Percentiles rank a stretch among this genome's conserved stretches.
Conservation (phyloP, 2,113 vertebrate species). For the Tragelaphus imberbis region DNA sequence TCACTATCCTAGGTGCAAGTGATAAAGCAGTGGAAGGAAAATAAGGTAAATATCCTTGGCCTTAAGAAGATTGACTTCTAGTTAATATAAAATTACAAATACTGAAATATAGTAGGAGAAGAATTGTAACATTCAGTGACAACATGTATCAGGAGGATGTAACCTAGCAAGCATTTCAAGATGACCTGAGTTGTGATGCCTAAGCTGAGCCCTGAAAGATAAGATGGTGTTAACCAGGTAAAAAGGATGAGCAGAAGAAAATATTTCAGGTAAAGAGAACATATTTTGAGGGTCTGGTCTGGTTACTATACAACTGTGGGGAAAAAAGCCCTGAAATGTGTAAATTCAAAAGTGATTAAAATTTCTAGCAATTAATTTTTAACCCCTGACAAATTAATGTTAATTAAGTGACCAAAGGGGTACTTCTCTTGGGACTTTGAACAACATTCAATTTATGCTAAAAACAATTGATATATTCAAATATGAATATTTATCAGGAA, state of each 20-base stretch:
- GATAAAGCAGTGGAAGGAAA: not conserved
- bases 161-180: not conserved
- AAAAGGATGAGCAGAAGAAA: not conserved
- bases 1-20: not conserved
- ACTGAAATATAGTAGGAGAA: not conserved
- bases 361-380: conserved; percentile 63
- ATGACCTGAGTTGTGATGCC: conserved; percentile 27
- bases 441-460: not conserved
- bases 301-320: conserved; percentile 48
- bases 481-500: conserved; percentile 29
- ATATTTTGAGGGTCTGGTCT: not conserved
- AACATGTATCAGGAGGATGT: no score
- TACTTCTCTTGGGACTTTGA: conserved; percentile 11
- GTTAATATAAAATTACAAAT: not conserved
- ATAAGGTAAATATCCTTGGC: not conserved
- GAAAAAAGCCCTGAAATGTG: conserved; percentile 61
- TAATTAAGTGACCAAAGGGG: conserved; percentile 40
- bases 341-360: conserved; percentile 70
- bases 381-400: conserved; percentile 51
- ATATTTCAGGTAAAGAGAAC: not conserved
- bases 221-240: not conserved
- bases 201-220: not conserved
- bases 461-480: not conserved
- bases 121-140: not conserved
- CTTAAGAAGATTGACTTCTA: not conserved